Evolutionary conservation across 2,797 vertebrate genomes (phyloP).

Genomic region (Parauchenoglanis punctatus): DNA sequence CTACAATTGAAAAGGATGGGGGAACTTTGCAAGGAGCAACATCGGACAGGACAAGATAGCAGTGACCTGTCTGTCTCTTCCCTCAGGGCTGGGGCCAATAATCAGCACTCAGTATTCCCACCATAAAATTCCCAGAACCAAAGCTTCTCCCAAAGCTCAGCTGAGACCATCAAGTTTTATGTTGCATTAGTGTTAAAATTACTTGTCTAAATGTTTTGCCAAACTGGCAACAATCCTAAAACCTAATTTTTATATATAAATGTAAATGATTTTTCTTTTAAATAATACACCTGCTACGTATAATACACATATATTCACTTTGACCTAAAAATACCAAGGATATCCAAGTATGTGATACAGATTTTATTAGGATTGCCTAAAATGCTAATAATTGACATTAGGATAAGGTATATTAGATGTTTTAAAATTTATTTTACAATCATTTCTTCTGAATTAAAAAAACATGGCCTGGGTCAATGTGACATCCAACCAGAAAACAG

Average conservation of each 20-base stretch:
- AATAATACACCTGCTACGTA: neutral
- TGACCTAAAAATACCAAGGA: neutral
- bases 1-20: constrained; percentile 44
- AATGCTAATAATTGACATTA: neutral
- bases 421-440: neutral
- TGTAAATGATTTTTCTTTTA: too few relatives aligned
- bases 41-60: constrained; percentile 49
- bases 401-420: neutral
- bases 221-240: neutral
- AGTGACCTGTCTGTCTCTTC: constrained; percentile 20
- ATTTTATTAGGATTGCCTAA: neutral
- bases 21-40: constrained; percentile 42
- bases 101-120: neutral
- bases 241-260: neutral
- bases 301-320: neutral
- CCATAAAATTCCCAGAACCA: neutral
- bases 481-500: neutral
- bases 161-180: neutral
- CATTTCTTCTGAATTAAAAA: neutral
- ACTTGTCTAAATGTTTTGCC: neutral
- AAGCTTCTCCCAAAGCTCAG: neutral
- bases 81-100: neutral
- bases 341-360: neutral
- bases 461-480: neutral
- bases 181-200: neutral